phyloP scores from a whole-genome alignment of 2,888 invertebrate genomes.

The Drosophila robusta region DNA sequence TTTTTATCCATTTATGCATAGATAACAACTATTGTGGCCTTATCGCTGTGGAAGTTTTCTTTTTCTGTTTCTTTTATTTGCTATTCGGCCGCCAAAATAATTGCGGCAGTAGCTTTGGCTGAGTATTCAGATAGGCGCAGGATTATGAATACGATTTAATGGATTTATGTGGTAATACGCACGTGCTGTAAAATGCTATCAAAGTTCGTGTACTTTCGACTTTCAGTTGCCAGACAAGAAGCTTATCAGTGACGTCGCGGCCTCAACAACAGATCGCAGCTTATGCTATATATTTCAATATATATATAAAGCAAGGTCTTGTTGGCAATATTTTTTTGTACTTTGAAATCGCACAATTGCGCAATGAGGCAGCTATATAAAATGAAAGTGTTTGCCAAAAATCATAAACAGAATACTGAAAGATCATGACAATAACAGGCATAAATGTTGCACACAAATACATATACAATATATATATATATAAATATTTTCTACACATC shows the following conservation, averaged over 20 bases:
- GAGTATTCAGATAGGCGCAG: slow-evolving; percentile 1
- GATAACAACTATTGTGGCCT: slow-evolving; percentile 12
- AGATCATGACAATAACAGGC: slow-evolving; percentile 32
- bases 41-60: slow-evolving; percentile 8
- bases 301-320: slow-evolving; percentile 29
- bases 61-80: not conserved
- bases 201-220: slow-evolving; percentile 45
- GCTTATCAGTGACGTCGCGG: slow-evolving; percentile 51
- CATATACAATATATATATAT: not conserved
- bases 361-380: slow-evolving; percentile 27
- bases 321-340: slow-evolving; percentile 40
- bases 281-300: slow-evolving; percentile 24
- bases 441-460: slow-evolving; percentile 3
- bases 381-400: slow-evolving; percentile 43
- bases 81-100: not conserved
- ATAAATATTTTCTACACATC: not conserved
- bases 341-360: slow-evolving; percentile 44
- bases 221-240: slow-evolving; percentile 14
- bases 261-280: slow-evolving; percentile 16
- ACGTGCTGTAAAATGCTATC: slow-evolving; percentile 6
- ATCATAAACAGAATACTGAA: slow-evolving; percentile 7
- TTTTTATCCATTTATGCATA: not conserved
- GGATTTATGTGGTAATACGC: not conserved
- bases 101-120: slow-evolving; percentile 2
- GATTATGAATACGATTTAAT: slow-evolving; percentile 27